Evolutionary conservation across 2,797 vertebrate species (phyloP), one percentile per base, ranked within the genome.

Genomic region (Anableps anableps): DNA sequence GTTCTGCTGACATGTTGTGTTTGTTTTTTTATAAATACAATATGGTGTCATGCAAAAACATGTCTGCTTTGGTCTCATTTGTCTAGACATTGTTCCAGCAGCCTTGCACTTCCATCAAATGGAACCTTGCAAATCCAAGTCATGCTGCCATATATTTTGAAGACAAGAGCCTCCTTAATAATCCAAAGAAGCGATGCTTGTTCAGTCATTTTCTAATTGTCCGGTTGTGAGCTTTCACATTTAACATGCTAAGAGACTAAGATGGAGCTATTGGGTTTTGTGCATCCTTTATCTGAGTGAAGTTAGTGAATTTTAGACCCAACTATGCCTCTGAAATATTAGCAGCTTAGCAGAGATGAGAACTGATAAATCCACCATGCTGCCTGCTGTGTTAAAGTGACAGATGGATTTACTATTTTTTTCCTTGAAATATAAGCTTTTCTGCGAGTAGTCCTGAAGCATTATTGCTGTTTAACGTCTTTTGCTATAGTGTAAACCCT

Each of bases 301-400:
- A 45, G 74, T 17, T 50, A 21, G 13, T 66, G 26, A 51, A 53
- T 6, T 38, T 68, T 38, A 19, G 64, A 51, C 34, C 47, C 31
- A 36, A 68, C 23, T 5, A 13, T n/a, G 23, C 23, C 11, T 70
- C 62, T 48, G 31, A 48, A 79, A 79, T 71, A 62, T 62, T 55
- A 78, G 29, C 21, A 17, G 77, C 29, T 72, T 48, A 38, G 23
- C 19, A 8, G 31, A 60, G 29, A 29, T 23, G 51, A 72, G 31
- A 7, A 45, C 41, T 11, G 38, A 79, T 38, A 48, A 79, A 62
- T 58, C 41, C 41, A 60, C 19, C 6, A 17, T 41, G 21, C 19
- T 34, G 53, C 51, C 51, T 19, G 51, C 60, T 29, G 68, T 36
- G 53, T 8, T n/a, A 26, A 72, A 78, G 77, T 45, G 51, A 72